Conservation (phyloP, 2,113 vertebrate genomes). For the Pachypanchax playfairii region DNA sequence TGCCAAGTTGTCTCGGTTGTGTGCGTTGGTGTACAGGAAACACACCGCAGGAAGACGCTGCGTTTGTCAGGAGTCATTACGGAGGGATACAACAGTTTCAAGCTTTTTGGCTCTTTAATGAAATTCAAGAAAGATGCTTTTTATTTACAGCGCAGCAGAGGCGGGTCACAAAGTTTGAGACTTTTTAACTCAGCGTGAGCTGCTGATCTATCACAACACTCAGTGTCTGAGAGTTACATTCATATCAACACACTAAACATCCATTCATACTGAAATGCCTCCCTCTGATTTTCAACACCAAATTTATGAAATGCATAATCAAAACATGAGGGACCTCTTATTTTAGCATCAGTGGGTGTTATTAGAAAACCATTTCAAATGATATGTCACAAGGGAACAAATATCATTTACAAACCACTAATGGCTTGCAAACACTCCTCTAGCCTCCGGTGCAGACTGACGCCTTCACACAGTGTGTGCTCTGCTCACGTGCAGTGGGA, state of each 20-base stretch:
- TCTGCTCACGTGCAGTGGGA: conserved; percentile 62
- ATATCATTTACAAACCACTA: conserved; percentile 99
- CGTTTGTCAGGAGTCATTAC: conserved; percentile 75
- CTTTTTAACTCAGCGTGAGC: conserved; percentile 9
- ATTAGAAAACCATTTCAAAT: conserved; percentile 97
- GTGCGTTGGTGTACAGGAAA: conserved; percentile 60
- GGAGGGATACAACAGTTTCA: conserved; percentile 67
- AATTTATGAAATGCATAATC: conserved; percentile 88
- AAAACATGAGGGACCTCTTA: conserved; percentile 90
- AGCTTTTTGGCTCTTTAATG: conserved; percentile 56
- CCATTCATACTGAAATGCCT: conserved; percentile 84
- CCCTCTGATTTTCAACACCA: conserved; percentile 74
- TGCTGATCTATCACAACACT: conserved; percentile 57
- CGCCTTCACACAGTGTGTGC: conserved; percentile 84
- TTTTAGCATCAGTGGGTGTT: conserved; percentile 97
- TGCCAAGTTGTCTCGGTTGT: conserved; percentile 56
- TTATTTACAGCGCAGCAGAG: conserved; percentile 48
- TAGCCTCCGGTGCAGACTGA: conserved; percentile 90
- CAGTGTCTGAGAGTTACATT: too few relatives aligned
- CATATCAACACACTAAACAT: conserved; percentile 75
- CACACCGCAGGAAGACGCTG: conserved; percentile 54
- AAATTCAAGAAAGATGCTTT: conserved; percentile 34
- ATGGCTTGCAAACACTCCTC: conserved; percentile 96
- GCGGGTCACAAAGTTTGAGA: conserved; percentile 12
- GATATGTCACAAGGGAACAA: conserved; percentile 99